Percentiles rank a stretch among this genome's conserved stretches.
phyloP scores from a whole-genome alignment of 2,888 invertebrate genomes.

The Bembecia ichneumoniformis region DNA sequence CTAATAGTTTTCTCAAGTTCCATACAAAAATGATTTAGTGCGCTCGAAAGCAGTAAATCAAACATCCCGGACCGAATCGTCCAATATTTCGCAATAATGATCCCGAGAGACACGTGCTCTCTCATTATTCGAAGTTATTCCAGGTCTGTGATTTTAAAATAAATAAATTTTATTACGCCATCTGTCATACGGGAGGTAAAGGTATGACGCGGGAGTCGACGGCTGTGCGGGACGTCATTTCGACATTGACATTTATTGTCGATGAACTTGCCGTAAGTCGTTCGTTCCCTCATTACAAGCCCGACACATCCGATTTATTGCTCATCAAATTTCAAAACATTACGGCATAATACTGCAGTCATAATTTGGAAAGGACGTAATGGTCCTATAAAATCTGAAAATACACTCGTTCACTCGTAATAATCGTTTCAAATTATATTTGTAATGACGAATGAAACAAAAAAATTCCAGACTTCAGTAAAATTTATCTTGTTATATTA shows the following conservation, averaged over 20 bases:
- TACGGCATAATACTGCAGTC: constrained; percentile 15
- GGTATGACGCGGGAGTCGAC: constrained; percentile 43
- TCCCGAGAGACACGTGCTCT: constrained; percentile 53
- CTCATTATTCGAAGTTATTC: constrained; percentile 59
- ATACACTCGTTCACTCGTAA: neutral
- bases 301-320: constrained; percentile 42
- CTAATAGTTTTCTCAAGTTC: constrained; percentile 69
- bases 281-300: constrained; percentile 51
- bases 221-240: constrained; percentile 36
- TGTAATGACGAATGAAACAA: too few relatives aligned
- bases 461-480: too few relatives aligned
- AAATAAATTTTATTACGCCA: constrained; percentile 65
- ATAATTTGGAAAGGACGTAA: constrained; percentile 18
- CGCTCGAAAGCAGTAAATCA: constrained; percentile 65
- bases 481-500: too few relatives aligned
- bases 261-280: constrained; percentile 37
- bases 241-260: constrained; percentile 57
- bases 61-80: constrained; percentile 44
- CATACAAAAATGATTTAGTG: constrained; percentile 66
- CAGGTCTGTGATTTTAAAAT: constrained; percentile 55
- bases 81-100: constrained; percentile 47
- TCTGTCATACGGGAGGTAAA: constrained; percentile 65
- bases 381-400: constrained; percentile 9
- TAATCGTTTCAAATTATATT: too few relatives aligned
- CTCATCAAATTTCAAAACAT: constrained; percentile 46